Evolutionary conservation across 2,113 vertebrate species (phyloP), one percentile per base, ranked within the genome.

Genomic region (Ailuropoda melanoleuca): DNA sequence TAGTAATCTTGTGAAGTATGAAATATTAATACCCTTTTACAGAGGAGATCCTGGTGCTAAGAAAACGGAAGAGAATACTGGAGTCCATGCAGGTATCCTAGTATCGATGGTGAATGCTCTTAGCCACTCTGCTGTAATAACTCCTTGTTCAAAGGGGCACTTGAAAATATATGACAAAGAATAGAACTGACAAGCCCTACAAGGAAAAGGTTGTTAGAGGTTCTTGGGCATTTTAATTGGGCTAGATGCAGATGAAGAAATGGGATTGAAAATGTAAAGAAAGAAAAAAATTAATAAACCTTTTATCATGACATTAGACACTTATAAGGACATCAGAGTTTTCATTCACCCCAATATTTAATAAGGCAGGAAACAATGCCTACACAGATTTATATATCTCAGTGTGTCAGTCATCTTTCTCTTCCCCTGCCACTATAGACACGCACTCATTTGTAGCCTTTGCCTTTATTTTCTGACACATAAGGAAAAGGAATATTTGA

Each of bases 401-500:
- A 31, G 0, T 6, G 4, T 39, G 26, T 64, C 78, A 24, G 29
- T 60, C n/a, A 14, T 13, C 62, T 72, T 34, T 62, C 39, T 74
- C 56, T 26, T 50, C 31, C 88, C 48, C 37, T 74, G 50, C 21
- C 39, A 14, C 12, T 4, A 6, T 50, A 39, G 53, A 8, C 29
- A 56, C 19, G 4, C 15, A 34, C 14, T 89, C 68, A 46, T 70
- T 39, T 93, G 55, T 66, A 82, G 77, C 37, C 29, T 94, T 81
- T 89, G 31, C n/a, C 84, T 97, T 83, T 77, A 50, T 88, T 93
- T 93, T 39, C 75, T 95, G 37, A 96, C 82, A 82, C 5, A 74
- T 53, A 66, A 95, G 48, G n/a, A 66, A 95, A 96, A 96, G 66
- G 34, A 87, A 66, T 50, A 80, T 78, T 75, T 97, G 62, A 90